Conservation (phyloP, 53 echinoderm and acorn worm species). For the Pentamera pediparva region DNA sequence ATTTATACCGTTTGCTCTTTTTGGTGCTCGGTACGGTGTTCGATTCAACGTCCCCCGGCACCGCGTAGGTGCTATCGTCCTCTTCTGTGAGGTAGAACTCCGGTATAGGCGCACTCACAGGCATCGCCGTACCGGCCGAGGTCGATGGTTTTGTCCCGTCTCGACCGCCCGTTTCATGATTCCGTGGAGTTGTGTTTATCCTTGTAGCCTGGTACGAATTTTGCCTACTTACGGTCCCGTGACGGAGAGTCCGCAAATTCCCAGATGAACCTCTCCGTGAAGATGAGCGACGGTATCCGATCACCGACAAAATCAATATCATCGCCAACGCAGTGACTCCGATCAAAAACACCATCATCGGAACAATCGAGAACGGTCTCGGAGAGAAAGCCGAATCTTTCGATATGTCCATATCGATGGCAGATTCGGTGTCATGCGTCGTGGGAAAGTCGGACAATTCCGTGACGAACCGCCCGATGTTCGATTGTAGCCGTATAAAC, state of each 20-base stretch:
- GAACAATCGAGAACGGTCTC: background rate
- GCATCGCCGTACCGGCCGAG: background rate
- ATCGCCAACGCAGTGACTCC: background rate
- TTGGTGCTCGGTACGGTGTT: conserved; percentile 8
- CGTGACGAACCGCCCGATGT: background rate
- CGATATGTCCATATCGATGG: background rate
- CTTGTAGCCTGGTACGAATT: conserved; percentile 6
- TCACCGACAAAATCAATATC: background rate
- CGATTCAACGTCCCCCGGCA: conserved; percentile 15
- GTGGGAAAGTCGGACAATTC: background rate
- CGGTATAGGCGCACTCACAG: background rate
- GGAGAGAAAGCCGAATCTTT: background rate
- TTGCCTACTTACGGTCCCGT: conserved; percentile 3
- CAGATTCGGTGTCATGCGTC: background rate
- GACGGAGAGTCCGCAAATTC: background rate
- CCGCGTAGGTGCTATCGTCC: background rate
- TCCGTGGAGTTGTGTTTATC: background rate
- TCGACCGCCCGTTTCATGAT: background rate
- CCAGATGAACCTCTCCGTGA: background rate
- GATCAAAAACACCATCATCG: background rate
- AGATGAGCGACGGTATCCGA: background rate
- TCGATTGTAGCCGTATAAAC: background rate
- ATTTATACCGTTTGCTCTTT: conserved; percentile 16
- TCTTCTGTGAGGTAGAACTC: background rate
- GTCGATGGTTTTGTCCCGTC: background rate